Conservation (phyloP, 2,797 vertebrate genomes). For the Ctenopoma kingsleyae region DNA sequence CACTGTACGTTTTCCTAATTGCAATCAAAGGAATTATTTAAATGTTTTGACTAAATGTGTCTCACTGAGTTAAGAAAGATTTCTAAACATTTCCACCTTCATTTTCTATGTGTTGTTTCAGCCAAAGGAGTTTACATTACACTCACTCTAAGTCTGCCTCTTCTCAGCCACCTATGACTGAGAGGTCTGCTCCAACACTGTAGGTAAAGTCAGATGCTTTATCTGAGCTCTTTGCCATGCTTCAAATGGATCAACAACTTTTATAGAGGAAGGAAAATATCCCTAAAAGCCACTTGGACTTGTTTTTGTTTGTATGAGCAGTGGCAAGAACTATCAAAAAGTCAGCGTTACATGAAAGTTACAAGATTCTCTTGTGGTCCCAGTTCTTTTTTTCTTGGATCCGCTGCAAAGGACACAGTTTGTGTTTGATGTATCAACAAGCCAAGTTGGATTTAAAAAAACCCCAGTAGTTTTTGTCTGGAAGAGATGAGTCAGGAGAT, state of each 20-base stretch:
- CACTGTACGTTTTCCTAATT: constrained; percentile 58
- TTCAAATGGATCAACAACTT: constrained; percentile 32
- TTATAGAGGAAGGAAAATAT: constrained; percentile 11
- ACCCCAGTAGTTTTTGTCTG: constrained; percentile 5
- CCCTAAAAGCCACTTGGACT: constrained; percentile 29
- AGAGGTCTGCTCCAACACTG: constrained; percentile 18
- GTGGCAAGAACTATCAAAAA: constrained; percentile 17
- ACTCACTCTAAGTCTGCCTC: constrained; percentile 40
- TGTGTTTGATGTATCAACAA: constrained; percentile 7
- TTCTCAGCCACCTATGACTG: constrained; percentile 43
- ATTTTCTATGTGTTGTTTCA: constrained; percentile 26
- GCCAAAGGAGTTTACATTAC: constrained; percentile 34
- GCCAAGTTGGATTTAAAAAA: constrained; percentile 14
- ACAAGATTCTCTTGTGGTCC: neutral
- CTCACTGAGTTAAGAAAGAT: constrained; percentile 21
- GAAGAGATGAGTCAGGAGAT: constrained; percentile 40
- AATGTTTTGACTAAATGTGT: constrained; percentile 29
- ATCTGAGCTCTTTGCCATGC: constrained; percentile 37
- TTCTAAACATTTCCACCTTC: constrained; percentile 21
- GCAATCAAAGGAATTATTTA: constrained; percentile 53
- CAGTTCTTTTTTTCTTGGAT: neutral
- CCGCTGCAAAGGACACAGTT: neutral
- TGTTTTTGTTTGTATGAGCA: constrained; percentile 33
- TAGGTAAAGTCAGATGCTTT: constrained; percentile 35
- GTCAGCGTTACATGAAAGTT: constrained; percentile 18